phyloP scores from a whole-genome alignment of 2,797 vertebrate species.

The Lutjanus campechanus region DNA sequence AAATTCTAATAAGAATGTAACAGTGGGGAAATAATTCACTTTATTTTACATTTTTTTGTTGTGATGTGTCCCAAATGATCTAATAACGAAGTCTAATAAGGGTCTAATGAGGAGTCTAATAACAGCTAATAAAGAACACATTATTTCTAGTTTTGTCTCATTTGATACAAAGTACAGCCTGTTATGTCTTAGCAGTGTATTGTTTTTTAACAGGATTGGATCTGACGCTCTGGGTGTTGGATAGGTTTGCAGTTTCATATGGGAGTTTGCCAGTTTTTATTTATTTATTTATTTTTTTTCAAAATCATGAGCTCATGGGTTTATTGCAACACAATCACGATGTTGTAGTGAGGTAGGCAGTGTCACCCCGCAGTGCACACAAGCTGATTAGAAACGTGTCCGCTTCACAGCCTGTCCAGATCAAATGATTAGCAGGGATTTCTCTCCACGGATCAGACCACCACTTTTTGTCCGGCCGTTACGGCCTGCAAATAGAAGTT shows the following conservation, averaged over 20 bases:
- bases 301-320: neutral
- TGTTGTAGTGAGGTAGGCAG: neutral
- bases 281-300: no score
- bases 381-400: slow-evolving; percentile 40
- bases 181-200: no score
- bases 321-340: neutral
- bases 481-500: slow-evolving; percentile 23
- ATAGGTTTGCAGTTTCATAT: neutral
- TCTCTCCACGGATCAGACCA: slow-evolving; percentile 24
- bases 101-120: no score
- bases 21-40: no score
- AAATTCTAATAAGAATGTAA: no score
- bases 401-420: slow-evolving; percentile 8
- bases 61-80: no score
- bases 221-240: neutral
- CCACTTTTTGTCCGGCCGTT: slow-evolving; percentile 5
- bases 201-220: neutral
- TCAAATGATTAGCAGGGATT: slow-evolving; percentile 39
- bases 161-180: no score
- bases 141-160: no score
- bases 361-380: slow-evolving; percentile 23
- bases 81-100: no score
- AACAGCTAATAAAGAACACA: no score
- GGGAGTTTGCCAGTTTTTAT: neutral
- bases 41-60: no score